Evolutionary conservation across 1,140 invertebrate species (phyloP).

Genomic region (Propsilocerus akamusi): DNA sequence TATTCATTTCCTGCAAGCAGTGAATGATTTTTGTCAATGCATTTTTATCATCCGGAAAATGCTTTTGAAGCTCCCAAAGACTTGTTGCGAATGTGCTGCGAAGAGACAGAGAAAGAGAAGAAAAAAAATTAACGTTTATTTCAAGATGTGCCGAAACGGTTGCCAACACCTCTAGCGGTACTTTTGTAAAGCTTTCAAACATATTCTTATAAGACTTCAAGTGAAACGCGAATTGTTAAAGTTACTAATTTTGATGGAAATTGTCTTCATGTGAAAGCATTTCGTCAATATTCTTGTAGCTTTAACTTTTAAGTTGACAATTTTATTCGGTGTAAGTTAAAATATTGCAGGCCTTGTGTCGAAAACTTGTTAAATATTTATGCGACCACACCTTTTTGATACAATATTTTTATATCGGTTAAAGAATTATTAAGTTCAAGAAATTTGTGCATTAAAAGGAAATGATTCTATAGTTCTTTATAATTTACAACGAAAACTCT

Average conservation of each 20-base stretch:
- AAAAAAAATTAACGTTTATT: too few species aligned
- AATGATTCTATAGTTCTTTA: too few species aligned
- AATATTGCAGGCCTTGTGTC: not conserved
- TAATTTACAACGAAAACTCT: too few species aligned
- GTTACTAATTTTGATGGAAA: too few species aligned
- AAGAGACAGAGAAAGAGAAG: conserved; percentile 14
- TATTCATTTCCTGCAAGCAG: conserved; percentile 67
- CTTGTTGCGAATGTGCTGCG: conserved; percentile 59
- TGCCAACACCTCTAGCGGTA: too few species aligned
- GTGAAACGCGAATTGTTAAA: too few species aligned
- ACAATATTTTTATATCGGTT: not conserved
- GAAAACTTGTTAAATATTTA: not conserved
- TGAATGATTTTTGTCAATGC: conserved; percentile 23
- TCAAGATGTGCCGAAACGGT: too few species aligned
- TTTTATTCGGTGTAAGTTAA: not conserved
- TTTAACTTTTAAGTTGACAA: too few species aligned
- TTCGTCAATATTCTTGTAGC: too few species aligned
- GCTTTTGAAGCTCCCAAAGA: conserved; percentile 60
- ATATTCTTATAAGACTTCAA: too few species aligned
- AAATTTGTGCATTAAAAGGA: not conserved
- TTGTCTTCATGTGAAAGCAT: too few species aligned
- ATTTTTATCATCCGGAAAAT: conserved; percentile 50
- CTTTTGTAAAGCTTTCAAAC: too few species aligned
- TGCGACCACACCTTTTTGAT: not conserved
- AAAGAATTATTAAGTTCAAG: not conserved